phyloP scores from a whole-genome alignment of 2,113 vertebrate species.

The Rhinogobius similis region DNA sequence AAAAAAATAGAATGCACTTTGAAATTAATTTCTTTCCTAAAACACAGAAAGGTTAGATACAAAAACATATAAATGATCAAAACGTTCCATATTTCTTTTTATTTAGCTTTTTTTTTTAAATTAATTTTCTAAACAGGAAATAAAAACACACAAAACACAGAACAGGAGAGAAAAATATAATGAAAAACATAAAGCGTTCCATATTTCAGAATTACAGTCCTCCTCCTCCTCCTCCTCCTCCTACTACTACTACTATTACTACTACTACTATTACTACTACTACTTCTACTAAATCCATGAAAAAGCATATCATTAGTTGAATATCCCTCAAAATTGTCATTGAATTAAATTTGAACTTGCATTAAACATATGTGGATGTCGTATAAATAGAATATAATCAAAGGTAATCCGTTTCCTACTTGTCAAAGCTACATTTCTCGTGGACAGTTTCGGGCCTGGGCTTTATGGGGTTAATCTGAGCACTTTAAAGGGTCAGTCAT shows the following conservation, averaged over 20 bases:
- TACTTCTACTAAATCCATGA: not conserved
- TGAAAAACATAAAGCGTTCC: too few relatives aligned
- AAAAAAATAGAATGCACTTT: too few relatives aligned
- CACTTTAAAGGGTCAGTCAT: not conserved
- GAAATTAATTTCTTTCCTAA: too few relatives aligned
- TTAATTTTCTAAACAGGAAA: too few relatives aligned
- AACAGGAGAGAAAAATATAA: too few relatives aligned
- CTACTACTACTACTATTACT: not conserved
- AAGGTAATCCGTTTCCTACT: not conserved
- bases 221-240: too few relatives aligned
- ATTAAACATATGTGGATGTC: not conserved
- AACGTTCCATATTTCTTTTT: too few relatives aligned
- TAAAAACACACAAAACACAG: too few relatives aligned
- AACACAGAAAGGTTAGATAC: too few relatives aligned
- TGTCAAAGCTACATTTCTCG: not conserved
- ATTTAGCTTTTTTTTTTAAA: too few relatives aligned
- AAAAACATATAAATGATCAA: too few relatives aligned
- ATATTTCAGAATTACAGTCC: too few relatives aligned
- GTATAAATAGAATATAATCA: not conserved
- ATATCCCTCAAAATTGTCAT: not conserved
- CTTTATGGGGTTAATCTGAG: not conserved
- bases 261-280: not conserved
- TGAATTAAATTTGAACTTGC: not conserved
- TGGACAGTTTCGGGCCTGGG: not conserved
- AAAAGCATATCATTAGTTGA: not conserved